Base-by-base conservation (phyloP, 64 coral and sea anemone species). In the Cladopsammia gracilis region DNA sequence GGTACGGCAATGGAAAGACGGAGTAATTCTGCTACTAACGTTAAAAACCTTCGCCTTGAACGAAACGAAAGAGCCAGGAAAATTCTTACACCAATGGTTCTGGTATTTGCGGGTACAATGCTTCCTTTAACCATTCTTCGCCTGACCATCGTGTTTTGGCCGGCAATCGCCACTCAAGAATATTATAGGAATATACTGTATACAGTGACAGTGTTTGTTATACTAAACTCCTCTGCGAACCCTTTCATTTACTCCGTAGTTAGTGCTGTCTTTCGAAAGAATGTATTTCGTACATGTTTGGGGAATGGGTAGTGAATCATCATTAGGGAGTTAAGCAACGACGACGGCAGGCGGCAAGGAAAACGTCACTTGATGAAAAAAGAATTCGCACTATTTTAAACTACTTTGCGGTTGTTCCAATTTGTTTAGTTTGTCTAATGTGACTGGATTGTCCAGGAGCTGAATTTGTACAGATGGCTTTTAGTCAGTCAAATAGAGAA, bases 31-130 rank as follows among this genome's bases (percentile, higher is more conserved):
- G 73, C 16, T 50, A 95, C 53, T 53, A 48, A 25, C 80, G 82
- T 47, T n/a, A 34, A 34, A 34, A 34, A 34, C 34, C 34, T 34
- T 34, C 64, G 88, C 18, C 79, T 95, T 3, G 62, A 76, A 67
- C 89, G 90, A 79, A 95, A 95, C 78, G 86, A 86, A 51, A 77
- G 76, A 73, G 93, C 79, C 3, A 90, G 90, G 48, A 95, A 91
- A 45, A 78, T 95, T 58, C 71, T 95, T 0, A 95, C 88, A 10
- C 93, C 93, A 25, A 13, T 95, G 4, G 93, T 95, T 15, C 18
- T 90, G 14, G 49, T 89, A 0, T 95, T 95, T 59, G 73, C 81
- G 20, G 53, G 71, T 13, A 86, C 88, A 2, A 95, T 91, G 93
- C 61, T 95, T 20, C 93, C 93, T 3, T 52, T 95, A 8, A 95